Base-by-base conservation (phyloP, 2,888 invertebrate species). In the Hanleya hanleyi region DNA sequence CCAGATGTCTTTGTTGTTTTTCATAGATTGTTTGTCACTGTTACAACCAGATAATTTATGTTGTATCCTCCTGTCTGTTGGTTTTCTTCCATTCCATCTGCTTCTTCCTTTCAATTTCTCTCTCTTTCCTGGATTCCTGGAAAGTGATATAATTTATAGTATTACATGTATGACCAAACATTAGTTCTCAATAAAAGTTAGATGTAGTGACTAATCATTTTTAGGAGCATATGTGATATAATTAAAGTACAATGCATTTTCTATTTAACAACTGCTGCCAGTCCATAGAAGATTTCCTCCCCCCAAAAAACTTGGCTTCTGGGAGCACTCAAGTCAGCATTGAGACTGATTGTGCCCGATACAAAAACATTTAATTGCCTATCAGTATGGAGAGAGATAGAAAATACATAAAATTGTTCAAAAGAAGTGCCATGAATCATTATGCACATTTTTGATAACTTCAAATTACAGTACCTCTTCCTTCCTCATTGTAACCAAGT, bases 401-500 rank as follows among this genome's bases (percentile, higher is more conserved):
- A n/a, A n/a, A n/a, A n/a, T n/a, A n/a, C n/a, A n/a, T n/a, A n/a
- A n/a, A n/a, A n/a, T n/a, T n/a, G n/a, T n/a, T n/a, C n/a, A n/a
- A n/a, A n/a, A n/a, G n/a, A n/a, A n/a, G n/a, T n/a, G n/a, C n/a
- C n/a, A n/a, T n/a, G n/a, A n/a, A n/a, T n/a, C n/a, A n/a, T n/a
- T n/a, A n/a, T n/a, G n/a, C n/a, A n/a, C n/a, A n/a, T n/a, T n/a
- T n/a, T n/a, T n/a, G n/a, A n/a, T n/a, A n/a, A 4, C 29, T 7
- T 1, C 4, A 57, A 22, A 1, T 22, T 18, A 15, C 57, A 76
- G 68, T 75, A 89, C 89, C 85, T 89, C 88, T 73, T 86, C 83
- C 70, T 89, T 89, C 84, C 87, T 86, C 76, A 88, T 88, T 71
- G 78, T 76, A 66, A 90, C 88, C 5, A 90, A 83, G 76, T 87